Evolutionary conservation across 2,113 vertebrate species (phyloP).

Genomic region (Daphoenositta chrysoptera): DNA sequence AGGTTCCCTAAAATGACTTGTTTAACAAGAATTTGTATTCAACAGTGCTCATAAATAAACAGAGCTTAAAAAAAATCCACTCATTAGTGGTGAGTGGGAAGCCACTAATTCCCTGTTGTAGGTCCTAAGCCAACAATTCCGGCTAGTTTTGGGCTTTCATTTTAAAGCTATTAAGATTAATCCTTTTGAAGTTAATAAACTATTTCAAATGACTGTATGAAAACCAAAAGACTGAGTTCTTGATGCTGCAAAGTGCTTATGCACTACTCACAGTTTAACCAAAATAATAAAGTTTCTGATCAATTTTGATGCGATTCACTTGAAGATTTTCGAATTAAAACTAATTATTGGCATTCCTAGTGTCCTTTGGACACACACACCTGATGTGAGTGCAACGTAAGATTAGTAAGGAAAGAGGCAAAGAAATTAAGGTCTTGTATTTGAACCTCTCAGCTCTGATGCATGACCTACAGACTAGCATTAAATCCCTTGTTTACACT

Average conservation of each 20-base stretch:
- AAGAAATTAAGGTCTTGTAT: not conserved
- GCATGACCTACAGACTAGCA: not conserved
- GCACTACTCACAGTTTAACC: not conserved
- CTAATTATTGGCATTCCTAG: not conserved
- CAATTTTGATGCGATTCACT: not conserved
- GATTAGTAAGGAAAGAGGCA: not conserved
- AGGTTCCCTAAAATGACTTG: conserved; percentile 21
- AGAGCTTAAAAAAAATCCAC: conserved; percentile 38
- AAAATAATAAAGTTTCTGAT: not conserved
- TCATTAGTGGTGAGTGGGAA: conserved; percentile 59
- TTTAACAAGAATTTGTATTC: conserved; percentile 48
- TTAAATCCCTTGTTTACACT: conserved; percentile 34
- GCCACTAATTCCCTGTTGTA: conserved; percentile 47
- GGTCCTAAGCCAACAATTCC: conserved; percentile 50
- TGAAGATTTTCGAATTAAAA: not conserved
- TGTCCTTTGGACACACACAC: not conserved
- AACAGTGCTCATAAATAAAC: conserved; percentile 40
- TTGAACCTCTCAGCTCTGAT: not conserved
- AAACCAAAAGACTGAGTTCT: not conserved
- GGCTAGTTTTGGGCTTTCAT: conserved; percentile 49
- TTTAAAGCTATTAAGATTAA: conserved; percentile 60
- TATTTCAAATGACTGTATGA: conserved; percentile 27
- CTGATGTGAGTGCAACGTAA: not conserved
- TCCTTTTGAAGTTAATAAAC: conserved; percentile 47
- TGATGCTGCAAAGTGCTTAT: not conserved